A percentile compares a stretch with the other conserved stretches of the same genome.
phyloP scores from a whole-genome alignment of 2,113 vertebrate genomes.

The Actenoides lindsayi region DNA sequence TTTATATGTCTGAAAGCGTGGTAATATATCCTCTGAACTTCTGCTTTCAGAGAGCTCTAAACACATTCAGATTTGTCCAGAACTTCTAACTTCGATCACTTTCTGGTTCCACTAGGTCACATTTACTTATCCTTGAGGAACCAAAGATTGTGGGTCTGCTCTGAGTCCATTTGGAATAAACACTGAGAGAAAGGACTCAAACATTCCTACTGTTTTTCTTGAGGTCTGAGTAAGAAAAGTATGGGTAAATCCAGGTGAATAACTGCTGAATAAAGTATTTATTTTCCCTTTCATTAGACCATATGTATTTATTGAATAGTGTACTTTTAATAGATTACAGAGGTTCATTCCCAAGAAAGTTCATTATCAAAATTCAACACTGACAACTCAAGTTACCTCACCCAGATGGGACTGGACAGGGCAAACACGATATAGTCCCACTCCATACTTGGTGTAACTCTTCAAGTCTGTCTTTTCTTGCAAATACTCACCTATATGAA shows the following conservation, averaged over 20 bases:
- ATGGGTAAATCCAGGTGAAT: background rate
- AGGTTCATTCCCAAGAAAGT: background rate
- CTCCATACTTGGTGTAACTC: background rate
- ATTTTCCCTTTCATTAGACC: background rate
- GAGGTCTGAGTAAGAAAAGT: background rate
- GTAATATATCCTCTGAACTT: background rate
- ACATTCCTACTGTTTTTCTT: background rate
- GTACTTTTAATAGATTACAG: background rate
- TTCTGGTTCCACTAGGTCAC: background rate
- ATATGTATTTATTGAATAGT: background rate
- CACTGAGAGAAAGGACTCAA: background rate
- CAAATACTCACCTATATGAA: background rate
- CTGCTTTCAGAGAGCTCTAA: background rate
- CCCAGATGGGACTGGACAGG: background rate
- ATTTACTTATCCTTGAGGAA: background rate
- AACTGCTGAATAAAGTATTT: background rate
- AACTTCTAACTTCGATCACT: background rate
- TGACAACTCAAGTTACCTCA: background rate
- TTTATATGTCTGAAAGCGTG: background rate
- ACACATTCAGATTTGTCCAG: background rate
- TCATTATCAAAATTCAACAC: background rate
- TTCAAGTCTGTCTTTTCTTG: background rate
- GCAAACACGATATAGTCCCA: rapidly evolving
- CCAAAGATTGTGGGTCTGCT: background rate
- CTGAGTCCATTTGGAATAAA: background rate